phyloP scores from a whole-genome alignment of 2,113 vertebrate genomes.

The Eptesicus fuscus region DNA sequence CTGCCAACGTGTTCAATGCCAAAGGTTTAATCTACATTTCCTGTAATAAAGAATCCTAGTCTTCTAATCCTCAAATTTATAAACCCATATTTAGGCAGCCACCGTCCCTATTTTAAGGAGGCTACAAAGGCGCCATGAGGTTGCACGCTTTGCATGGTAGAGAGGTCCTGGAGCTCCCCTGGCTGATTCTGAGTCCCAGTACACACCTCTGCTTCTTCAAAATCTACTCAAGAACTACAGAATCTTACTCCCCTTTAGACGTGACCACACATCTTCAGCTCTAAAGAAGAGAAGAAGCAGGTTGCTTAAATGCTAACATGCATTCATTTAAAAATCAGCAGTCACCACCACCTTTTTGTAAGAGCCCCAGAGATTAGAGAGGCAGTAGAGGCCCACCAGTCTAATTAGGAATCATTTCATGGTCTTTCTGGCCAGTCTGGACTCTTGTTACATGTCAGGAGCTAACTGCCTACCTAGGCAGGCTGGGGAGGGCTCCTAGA shows the following conservation, averaged over 20 bases:
- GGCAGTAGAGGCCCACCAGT: background rate
- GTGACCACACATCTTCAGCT: background rate
- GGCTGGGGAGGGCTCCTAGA: background rate
- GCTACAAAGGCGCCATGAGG: background rate
- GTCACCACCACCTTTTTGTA: background rate
- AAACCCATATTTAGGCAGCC: background rate
- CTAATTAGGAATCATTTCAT: background rate
- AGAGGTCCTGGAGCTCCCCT: background rate
- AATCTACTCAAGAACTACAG: background rate
- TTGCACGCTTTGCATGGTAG: background rate
- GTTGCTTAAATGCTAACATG: background rate
- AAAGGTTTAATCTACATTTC: background rate
- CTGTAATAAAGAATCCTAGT: background rate
- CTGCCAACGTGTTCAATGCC: background rate
- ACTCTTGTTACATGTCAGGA: background rate
- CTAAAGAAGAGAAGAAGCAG: background rate
- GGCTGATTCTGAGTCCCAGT: background rate
- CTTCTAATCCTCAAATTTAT: background rate
- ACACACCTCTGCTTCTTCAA: background rate
- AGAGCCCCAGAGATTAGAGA: background rate
- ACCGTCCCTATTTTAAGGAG: background rate
- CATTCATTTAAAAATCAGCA: background rate
- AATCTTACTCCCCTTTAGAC: background rate
- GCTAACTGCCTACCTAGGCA: background rate
- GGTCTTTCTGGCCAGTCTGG: background rate